Evolutionary conservation across 64 coral and sea anemone species (phyloP), one percentile per base, ranked within the genome.

Genomic region (Pocillopora verrucosa): DNA sequence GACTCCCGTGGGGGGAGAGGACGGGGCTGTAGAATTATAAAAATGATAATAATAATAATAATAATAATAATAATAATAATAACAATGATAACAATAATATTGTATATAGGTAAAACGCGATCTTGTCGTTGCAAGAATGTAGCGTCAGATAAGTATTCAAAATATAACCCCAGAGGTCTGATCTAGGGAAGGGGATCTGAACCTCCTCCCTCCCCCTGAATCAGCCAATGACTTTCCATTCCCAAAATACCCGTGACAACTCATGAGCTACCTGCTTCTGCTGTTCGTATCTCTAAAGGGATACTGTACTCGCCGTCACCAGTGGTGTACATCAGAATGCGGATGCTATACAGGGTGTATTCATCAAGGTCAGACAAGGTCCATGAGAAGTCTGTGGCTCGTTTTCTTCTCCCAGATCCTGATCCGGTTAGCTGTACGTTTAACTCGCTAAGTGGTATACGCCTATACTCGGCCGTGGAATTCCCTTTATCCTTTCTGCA

Each of bases 11-110:
- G 76, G 75, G 30, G 76, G 61, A 11, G n/a, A 37, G 22, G 76
- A 58, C 20, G 88, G 88, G 60, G 65, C 88, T 89, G 88, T 3
- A 26, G 11, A 75, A 36, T 75, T 14, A 75, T 14, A 26, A 36
- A 35, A 74, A 1, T 34, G 1, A 35, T 74, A 5, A 19, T 5
- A 67, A 16, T 9, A 2, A 20, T 5, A 67, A 20, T 67, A 67
- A 67, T 22, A 16, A 30, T 67, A 67, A 17, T 63, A 13, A 63
- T 13, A 2, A 2, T 63, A 15, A 63, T 63, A 30, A 30, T 5
- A 63, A 63, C 11, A 63, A 15, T 12, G 68, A 72, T 72, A 5
- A 72, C 68, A 30, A 30, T 30, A 30, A 30, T 30, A 30, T 30
- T 30, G 30, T 30, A 30, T 30, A 30, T 30, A 30, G 0, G 30